Base-by-base conservation (phyloP, 2,888 invertebrate species). In the Clusia tigrina region DNA sequence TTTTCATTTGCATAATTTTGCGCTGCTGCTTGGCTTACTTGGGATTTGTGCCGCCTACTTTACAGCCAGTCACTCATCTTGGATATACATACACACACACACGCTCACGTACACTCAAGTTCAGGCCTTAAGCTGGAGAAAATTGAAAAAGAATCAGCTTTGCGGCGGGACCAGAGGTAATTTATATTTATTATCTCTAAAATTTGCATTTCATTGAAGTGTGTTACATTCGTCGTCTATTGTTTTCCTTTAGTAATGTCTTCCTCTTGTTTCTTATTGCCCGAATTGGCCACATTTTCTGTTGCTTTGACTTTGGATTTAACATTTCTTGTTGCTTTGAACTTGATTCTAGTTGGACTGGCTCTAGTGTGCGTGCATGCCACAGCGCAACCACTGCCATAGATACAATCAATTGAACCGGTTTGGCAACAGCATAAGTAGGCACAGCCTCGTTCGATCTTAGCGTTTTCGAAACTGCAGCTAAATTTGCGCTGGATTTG, bases 341-440 rank as follows among this genome's bases (percentile, higher is more conserved):
- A 48, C 48, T 48, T 48, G 48, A 48, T 48, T 48, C 48, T 20
- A 48, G 48, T 20, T 48, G 48, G 48, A 48, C 3, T 48, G 20
- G 42, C 42, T 32, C n/a, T n/a, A n/a, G n/a, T n/a, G n/a, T n/a
- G n/a, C n/a, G n/a, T n/a, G 32, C 5, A 32, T 12, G n/a, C 42
- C 42, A n/a, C 42, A 17, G 42, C 3, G n/a, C n/a, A 3, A 17
- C 32, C 5, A 5, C 12, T 12, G 9, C 15, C 42, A 42, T 20
- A 20, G 48, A 6, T 2, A 18, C 18, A 18, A 12, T 12, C 12
- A 32, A 9, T 32, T 32, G 12, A 48, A 48, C 48, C 48, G 48
- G 48, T 48, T 48, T 42, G 42, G 42, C 42, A n/a, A n/a, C n/a
- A n/a, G n/a, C 42, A 42, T 42, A 42, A 42, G n/a, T 42, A 42